These are phyloP conservation scores for Lottia gigantea DNA, from an alignment of 2,888 invertebrate genomes.

Conservation along the genomic window DNA sequence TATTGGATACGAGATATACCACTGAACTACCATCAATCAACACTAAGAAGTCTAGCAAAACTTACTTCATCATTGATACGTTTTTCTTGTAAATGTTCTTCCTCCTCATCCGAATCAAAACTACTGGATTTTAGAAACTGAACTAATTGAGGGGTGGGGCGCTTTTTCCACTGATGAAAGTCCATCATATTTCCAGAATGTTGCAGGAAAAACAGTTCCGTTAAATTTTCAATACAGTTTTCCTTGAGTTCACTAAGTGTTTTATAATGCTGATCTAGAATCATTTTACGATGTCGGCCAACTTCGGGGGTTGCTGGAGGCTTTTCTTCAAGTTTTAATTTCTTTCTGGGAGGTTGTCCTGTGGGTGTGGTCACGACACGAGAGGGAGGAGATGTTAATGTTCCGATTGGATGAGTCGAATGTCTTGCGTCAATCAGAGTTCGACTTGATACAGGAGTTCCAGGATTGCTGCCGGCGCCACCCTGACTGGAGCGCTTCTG, in stretches of 20 bases:
- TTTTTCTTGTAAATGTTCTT: constrained; percentile 52
- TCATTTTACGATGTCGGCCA: constrained; percentile 51
- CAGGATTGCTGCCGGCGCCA: constrained; percentile 22
- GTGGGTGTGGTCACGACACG: constrained; percentile 19
- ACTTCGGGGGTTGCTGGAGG: constrained; percentile 57
- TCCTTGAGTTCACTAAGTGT: constrained; percentile 62
- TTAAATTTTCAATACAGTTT: constrained; percentile 68
- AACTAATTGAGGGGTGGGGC: constrained; percentile 78
- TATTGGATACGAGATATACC: no score
- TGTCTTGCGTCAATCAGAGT: constrained; percentile 25
- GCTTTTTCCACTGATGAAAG: constrained; percentile 84
- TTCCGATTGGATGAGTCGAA: constrained; percentile 19
- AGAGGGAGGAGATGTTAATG: constrained; percentile 13
- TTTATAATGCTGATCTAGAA: constrained; percentile 51
- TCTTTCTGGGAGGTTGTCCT: constrained; percentile 55
- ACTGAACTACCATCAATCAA: no score
- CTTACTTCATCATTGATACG: constrained; percentile 47
- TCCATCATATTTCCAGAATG: constrained; percentile 90
- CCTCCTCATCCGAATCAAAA: constrained; percentile 74
- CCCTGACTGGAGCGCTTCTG: constrained; percentile 17
- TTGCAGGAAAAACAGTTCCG: constrained; percentile 88
- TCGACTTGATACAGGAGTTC: constrained; percentile 26
- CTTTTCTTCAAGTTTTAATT: constrained; percentile 61
- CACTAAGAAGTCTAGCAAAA: not conserved
- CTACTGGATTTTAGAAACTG: constrained; percentile 81